Evolutionary conservation across 2,113 vertebrate genomes (phyloP).

Genomic region (Taurulus bubalis): DNA sequence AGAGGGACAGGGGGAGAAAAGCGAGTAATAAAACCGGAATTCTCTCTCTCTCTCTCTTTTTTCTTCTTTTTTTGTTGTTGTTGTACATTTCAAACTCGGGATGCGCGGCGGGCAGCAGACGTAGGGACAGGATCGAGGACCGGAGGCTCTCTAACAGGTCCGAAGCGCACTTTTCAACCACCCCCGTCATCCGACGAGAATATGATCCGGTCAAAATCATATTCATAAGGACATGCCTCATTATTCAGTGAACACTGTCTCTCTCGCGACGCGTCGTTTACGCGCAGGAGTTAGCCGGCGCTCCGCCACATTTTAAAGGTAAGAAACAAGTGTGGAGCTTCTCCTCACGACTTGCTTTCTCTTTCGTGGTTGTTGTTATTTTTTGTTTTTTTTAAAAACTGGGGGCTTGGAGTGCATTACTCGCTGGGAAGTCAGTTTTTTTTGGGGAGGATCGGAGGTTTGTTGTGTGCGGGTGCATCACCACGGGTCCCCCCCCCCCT

Average conservation of each 20-base stretch:
- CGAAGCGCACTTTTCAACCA: conserved; percentile 90
- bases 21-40: conserved; percentile 56
- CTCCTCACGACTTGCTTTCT: conserved; percentile 50
- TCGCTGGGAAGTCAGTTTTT: conserved; percentile 86
- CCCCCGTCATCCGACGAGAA: conserved; percentile 85
- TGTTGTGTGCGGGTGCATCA: conserved; percentile 82
- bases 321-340: conserved; percentile 87
- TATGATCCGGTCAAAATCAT: conserved; percentile 96
- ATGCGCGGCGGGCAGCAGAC: conserved; percentile 87
- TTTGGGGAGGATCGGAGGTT: conserved; percentile 65
- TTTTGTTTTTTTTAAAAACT: background rate
- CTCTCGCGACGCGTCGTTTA: conserved; percentile 91
- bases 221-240: conserved; percentile 96
- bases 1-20: conserved; percentile 8
- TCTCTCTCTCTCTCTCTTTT: no score
- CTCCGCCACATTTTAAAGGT: conserved; percentile 88
- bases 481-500: conserved; percentile 79
- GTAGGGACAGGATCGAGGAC: conserved; percentile 85
- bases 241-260: conserved; percentile 95
- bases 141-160: conserved; percentile 89
- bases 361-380: background rate
- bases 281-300: conserved; percentile 90
- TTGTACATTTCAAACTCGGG: conserved; percentile 78
- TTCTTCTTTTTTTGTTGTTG: conserved; percentile 15
- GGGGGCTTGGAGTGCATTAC: conserved; percentile 45